Percentiles rank a stretch among this genome's conserved stretches.
phyloP scores from a whole-genome alignment of 2,888 invertebrate genomes.

The Rhingia rostrata region DNA sequence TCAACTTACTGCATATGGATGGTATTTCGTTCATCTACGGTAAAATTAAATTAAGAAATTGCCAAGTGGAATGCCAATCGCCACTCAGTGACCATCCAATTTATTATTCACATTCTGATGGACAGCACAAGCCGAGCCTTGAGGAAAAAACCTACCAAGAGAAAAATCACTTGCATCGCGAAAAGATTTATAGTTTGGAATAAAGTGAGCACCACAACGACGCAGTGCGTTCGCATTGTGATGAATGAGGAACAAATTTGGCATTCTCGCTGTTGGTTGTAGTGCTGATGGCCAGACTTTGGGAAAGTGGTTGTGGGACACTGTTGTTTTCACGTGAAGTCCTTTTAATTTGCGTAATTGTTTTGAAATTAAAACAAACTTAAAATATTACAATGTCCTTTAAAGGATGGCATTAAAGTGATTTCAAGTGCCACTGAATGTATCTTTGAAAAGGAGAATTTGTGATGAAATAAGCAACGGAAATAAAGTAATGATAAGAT shows the following conservation, averaged over 20 bases:
- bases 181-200: conserved; percentile 68
- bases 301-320: conserved; percentile 30
- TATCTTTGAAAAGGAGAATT: too few relatives aligned
- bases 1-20: conserved; percentile 14
- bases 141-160: conserved; percentile 16
- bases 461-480: too few relatives aligned
- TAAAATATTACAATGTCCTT: conserved; percentile 16
- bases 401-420: conserved; percentile 24
- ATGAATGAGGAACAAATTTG: conserved; percentile 58
- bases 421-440: neutral
- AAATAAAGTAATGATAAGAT: too few relatives aligned
- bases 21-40: neutral
- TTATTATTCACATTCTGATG: conserved; percentile 64
- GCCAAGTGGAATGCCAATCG: conserved; percentile 47
- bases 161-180: conserved; percentile 67
- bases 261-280: conserved; percentile 10
- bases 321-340: conserved; percentile 27
- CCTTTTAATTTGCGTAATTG: conserved; percentile 48
- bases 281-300: conserved; percentile 4
- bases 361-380: conserved; percentile 34
- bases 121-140: conserved; percentile 13
- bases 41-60: conserved; percentile 65
- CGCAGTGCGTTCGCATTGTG: conserved; percentile 57
- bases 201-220: conserved; percentile 51
- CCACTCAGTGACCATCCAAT: conserved; percentile 58